These are phyloP conservation scores for Rhinophrynus dorsalis DNA, from an alignment of 2,797 vertebrate genomes.

Conservation along the genomic window DNA sequence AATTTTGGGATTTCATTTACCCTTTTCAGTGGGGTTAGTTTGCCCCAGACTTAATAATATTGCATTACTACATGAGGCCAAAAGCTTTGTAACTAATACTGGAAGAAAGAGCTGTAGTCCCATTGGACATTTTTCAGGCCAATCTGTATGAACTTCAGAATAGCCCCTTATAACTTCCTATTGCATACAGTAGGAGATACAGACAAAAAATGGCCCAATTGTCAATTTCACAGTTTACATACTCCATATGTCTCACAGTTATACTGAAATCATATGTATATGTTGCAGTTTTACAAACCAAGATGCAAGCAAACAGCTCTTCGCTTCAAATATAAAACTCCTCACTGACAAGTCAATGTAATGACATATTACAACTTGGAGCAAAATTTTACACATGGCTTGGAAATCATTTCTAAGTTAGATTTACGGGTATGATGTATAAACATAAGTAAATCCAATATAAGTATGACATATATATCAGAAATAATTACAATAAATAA, in stretches of 20 bases:
- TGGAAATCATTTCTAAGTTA: conserved; percentile 13
- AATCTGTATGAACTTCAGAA: too few relatives aligned
- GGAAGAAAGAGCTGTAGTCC: too few relatives aligned
- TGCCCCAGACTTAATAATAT: too few relatives aligned
- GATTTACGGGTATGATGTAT: not conserved
- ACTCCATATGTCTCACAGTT: conserved; percentile 1
- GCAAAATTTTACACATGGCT: conserved; percentile 20
- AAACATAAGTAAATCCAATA: conserved; percentile 14
- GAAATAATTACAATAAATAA: conserved; percentile 17
- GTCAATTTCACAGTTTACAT: not conserved
- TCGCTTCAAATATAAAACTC: conserved; percentile 11
- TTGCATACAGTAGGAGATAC: too few relatives aligned
- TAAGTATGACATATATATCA: conserved; percentile 25
- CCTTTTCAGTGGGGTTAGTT: too few relatives aligned
- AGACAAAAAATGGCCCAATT: not conserved
- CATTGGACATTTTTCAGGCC: too few relatives aligned
- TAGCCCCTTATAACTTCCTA: not conserved
- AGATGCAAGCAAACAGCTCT: conserved; percentile 1
- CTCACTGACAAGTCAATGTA: not conserved
- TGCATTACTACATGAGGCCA: too few relatives aligned
- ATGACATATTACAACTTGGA: conserved; percentile 33
- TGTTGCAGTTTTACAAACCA: not conserved
- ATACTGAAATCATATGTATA: not conserved
- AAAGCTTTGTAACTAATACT: too few relatives aligned
- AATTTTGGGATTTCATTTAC: too few relatives aligned